Evolutionary conservation across 2,113 vertebrate species (phyloP).

Genomic region (Naja naja): DNA sequence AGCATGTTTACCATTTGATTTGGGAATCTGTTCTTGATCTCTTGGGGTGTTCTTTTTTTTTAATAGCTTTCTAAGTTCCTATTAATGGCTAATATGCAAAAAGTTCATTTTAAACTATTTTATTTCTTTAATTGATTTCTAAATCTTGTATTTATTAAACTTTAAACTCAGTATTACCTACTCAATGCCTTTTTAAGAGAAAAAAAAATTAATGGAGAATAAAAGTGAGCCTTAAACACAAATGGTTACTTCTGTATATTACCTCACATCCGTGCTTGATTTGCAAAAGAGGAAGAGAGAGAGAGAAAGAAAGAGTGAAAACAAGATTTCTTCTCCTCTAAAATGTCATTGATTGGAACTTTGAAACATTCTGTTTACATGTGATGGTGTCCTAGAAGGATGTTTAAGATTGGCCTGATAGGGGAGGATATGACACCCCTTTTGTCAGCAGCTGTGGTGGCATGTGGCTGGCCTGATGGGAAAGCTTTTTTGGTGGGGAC

Average conservation of each 20-base stretch:
- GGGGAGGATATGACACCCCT: conserved; percentile 64
- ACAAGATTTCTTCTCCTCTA: conserved; percentile 66
- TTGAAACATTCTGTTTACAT: conserved; percentile 71
- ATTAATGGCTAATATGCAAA: conserved; percentile 80
- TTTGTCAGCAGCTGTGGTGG: conserved; percentile 61
- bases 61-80: conserved; percentile 79
- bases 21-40: conserved; percentile 75
- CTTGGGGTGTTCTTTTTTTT: conserved; percentile 63
- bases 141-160: conserved; percentile 84
- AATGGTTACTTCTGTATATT: conserved; percentile 82
- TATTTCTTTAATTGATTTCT: conserved; percentile 79
- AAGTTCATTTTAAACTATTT: conserved; percentile 77
- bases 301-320: not conserved
- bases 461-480: conserved; percentile 32
- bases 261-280: conserved; percentile 78
- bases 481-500: conserved; percentile 45
- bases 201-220: conserved; percentile 80
- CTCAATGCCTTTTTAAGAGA: conserved; percentile 84
- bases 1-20: conserved; percentile 80
- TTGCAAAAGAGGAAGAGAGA: conserved; percentile 55
- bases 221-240: conserved; percentile 84
- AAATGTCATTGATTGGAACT: conserved; percentile 65
- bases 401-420: conserved; percentile 61
- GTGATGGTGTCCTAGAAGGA: conserved; percentile 73
- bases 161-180: conserved; percentile 86